These are phyloP conservation scores for Tachycineta bicolor DNA, from an alignment of 2,113 vertebrate species.

Conservation along the genomic window DNA sequence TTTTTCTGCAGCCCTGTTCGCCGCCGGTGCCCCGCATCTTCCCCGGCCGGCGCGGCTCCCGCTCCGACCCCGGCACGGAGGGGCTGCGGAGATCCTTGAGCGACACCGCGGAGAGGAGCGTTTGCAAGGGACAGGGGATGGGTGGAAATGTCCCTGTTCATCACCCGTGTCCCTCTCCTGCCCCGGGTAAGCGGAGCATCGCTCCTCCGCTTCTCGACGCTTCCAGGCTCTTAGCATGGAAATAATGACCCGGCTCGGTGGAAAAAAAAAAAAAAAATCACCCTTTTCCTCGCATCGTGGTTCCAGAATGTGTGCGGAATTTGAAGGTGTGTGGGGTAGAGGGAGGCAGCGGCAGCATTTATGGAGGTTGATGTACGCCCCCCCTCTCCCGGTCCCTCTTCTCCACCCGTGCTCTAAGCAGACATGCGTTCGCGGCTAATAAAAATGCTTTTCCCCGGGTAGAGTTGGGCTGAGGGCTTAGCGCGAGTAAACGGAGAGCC, in stretches of 20 bases:
- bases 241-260: slow-evolving; percentile 29
- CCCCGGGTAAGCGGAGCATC: not conserved
- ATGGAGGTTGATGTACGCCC: not conserved
- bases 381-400: not conserved
- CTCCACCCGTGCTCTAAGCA: not conserved
- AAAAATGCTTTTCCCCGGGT: not conserved
- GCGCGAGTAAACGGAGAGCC: fast-evolving
- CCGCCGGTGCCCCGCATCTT: not conserved
- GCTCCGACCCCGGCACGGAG: not conserved
- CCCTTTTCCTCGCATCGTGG: not conserved
- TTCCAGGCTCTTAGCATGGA: slow-evolving; percentile 13
- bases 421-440: not conserved
- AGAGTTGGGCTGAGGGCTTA: not conserved
- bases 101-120: not conserved
- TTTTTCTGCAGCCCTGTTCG: not conserved
- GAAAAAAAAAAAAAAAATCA: slow-evolving; percentile 13
- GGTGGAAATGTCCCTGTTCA: not conserved
- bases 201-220: not conserved
- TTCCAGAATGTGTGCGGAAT: not conserved
- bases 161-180: not conserved
- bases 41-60: too few species aligned
- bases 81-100: not conserved
- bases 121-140: not conserved
- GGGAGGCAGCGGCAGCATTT: not conserved
- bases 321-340: not conserved